Evolutionary conservation across 2,888 invertebrate genomes (phyloP), one percentile per base, ranked within the genome.

Genomic region (Nemotelus pantherinus): DNA sequence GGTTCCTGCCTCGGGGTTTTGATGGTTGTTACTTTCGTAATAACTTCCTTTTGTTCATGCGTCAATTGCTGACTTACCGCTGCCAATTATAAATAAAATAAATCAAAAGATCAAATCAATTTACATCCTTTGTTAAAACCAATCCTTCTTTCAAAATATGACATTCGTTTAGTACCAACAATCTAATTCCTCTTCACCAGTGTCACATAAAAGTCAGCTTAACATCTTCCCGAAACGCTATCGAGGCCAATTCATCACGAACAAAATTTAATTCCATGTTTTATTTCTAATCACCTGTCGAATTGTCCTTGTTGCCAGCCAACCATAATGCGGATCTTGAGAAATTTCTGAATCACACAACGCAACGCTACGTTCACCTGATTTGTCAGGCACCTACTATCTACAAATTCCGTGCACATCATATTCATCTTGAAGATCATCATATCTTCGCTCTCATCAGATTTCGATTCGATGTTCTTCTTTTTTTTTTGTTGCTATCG

Each of bases 231-330:
- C 25, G 25, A 25, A 25, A 25, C 25, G 25, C 25, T 25, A 25
- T 25, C 25, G 25, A 25, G 2, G 50, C 39, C 67, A 47, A 25
- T 9, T 39, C 25, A 48, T 48, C 25, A 41, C 25, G 3, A 25
- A 68, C 67, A n/a, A 25, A 25, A 68, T 48, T 41, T 68, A 68
- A 74, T 74, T 74, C 63, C 74, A 74, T 63, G 74, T 63, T 74
- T 63, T 50, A 39, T 74, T 60, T 74, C 63, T 74, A 74, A 74
- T 74, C 74, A 74, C 74, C 74, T 74, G 74, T 74, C 74, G 74
- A 60, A 44, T 48, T 60, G 60, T 60, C 63, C 63, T 48, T 7
- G 53, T 43, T 48, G 7, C 43, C 9, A 41, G 10, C 41, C 60
- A 63, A 9, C 63, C 7, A 5, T 63, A n/a, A 63, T 48, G 39